A percentile compares a stretch with the other conserved stretches of the same genome.
These are phyloP conservation scores for Solenopsis fugax DNA, from an alignment of 1,140 invertebrate genomes.

Conservation along the genomic window DNA sequence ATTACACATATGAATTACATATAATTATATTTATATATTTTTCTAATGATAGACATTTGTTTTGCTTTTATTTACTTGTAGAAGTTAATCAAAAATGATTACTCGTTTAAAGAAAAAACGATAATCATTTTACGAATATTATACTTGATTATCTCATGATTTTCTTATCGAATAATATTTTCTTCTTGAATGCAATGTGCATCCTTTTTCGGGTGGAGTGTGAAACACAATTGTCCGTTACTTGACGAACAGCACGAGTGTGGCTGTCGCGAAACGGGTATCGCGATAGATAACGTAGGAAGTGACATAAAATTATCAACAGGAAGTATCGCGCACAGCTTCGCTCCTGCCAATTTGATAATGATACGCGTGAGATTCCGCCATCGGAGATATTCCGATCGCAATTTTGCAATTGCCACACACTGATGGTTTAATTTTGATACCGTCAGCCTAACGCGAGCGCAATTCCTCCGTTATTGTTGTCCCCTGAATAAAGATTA, in stretches of 20 bases:
- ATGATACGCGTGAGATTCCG: slow-evolving; percentile 32
- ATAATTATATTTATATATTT: neutral
- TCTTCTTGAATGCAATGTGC: neutral
- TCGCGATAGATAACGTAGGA: slow-evolving; percentile 65
- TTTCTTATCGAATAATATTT: slow-evolving; percentile 15
- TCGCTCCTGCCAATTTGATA: slow-evolving; percentile 62
- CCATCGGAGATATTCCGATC: slow-evolving; percentile 31
- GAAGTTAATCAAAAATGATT: neutral
- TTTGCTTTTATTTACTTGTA: neutral
- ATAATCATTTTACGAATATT: neutral
- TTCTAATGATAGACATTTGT: slow-evolving; percentile 6
- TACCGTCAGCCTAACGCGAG: slow-evolving; percentile 48
- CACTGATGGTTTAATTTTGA: neutral
- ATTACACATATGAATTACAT: neutral
- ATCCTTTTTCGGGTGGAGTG: neutral
- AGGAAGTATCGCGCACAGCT: slow-evolving; percentile 66
- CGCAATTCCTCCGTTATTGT: slow-evolving; percentile 15
- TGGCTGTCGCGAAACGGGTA: slow-evolving; percentile 24
- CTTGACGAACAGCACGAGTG: slow-evolving; percentile 20
- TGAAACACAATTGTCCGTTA: slow-evolving; percentile 41
- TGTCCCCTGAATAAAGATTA: slow-evolving; percentile 19
- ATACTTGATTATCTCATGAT: neutral
- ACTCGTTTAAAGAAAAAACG: neutral
- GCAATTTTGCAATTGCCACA: slow-evolving; percentile 28
- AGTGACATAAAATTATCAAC: slow-evolving; percentile 67